Conservation (phyloP, 2,888 invertebrate genomes). For the Acanthosepion lycidas region DNA sequence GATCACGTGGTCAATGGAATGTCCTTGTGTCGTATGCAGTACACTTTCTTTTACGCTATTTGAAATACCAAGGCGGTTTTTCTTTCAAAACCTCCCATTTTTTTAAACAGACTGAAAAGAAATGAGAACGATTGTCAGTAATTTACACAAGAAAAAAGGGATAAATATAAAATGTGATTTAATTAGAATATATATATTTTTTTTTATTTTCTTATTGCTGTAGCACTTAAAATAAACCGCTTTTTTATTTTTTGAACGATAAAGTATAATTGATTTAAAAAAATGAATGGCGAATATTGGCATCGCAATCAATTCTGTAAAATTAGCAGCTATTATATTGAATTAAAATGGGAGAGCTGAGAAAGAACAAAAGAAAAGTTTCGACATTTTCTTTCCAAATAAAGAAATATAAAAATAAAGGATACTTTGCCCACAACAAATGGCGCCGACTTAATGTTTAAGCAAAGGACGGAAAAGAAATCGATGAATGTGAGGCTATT, state of each 20-base stretch:
- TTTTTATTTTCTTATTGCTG: background rate
- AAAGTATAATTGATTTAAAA: constrained; percentile 3
- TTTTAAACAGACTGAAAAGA: background rate
- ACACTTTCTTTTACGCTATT: background rate
- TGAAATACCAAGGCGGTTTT: background rate
- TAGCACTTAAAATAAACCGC: background rate
- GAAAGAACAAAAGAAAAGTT: background rate
- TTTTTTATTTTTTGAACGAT: background rate
- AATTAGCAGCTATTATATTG: constrained; percentile 21
- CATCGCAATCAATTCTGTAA: background rate
- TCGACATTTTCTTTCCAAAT: background rate
- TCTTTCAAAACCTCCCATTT: background rate
- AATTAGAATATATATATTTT: background rate
- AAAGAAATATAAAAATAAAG: constrained; percentile 18
- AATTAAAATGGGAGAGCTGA: background rate
- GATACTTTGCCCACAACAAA: background rate
- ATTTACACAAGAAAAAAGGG: background rate
- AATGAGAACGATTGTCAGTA: background rate
- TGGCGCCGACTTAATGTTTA: background rate
- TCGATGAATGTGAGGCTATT: background rate
- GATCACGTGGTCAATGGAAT: background rate
- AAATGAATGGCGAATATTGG: background rate
- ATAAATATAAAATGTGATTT: background rate
- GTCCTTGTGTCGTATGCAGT: background rate
- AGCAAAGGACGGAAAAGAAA: background rate